Percentiles rank a stretch among this genome's conserved stretches.
Conservation (phyloP, 2,888 invertebrate genomes). For the Oligia fasciuncula region DNA sequence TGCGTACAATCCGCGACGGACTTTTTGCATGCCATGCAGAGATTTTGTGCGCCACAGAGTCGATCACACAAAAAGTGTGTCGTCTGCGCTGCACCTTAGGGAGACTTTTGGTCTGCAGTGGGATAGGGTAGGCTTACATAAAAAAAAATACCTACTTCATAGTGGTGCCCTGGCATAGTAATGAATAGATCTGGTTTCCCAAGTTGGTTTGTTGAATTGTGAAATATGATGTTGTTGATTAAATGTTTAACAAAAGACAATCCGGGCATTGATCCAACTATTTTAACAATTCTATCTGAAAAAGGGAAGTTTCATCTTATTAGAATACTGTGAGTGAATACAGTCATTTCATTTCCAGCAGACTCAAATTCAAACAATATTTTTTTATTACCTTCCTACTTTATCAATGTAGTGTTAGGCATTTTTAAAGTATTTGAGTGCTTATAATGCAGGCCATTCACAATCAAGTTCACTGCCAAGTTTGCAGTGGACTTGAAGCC, state of each 20-base stretch:
- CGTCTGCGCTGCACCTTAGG: no score
- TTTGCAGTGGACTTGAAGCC: no score
- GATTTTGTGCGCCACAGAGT: no score
- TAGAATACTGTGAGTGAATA: neutral
- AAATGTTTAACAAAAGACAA: conserved; percentile 91
- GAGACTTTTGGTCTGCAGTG: neutral
- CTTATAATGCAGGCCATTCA: neutral
- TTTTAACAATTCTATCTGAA: conserved; percentile 89
- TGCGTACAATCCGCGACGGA: no score
- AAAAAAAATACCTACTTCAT: conserved; percentile 85
- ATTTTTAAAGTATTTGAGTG: neutral
- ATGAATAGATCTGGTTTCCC: conserved; percentile 92
- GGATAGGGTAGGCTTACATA: neutral
- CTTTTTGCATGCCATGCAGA: no score
- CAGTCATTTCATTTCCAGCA: neutral
- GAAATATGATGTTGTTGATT: conserved; percentile 90
- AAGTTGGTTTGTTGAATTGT: conserved; percentile 87
- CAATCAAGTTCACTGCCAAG: no score
- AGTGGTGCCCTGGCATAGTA: conserved; percentile 90
- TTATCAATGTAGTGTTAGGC: no score
- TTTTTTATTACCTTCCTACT: neutral
- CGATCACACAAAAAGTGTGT: no score
- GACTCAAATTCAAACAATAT: neutral
- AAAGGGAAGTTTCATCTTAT: conserved; percentile 44
- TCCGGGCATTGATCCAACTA: conserved; percentile 91